Evolutionary conservation across 2,888 invertebrate species (phyloP), one percentile per base, ranked within the genome.

Genomic region (Campoletis raptor): DNA sequence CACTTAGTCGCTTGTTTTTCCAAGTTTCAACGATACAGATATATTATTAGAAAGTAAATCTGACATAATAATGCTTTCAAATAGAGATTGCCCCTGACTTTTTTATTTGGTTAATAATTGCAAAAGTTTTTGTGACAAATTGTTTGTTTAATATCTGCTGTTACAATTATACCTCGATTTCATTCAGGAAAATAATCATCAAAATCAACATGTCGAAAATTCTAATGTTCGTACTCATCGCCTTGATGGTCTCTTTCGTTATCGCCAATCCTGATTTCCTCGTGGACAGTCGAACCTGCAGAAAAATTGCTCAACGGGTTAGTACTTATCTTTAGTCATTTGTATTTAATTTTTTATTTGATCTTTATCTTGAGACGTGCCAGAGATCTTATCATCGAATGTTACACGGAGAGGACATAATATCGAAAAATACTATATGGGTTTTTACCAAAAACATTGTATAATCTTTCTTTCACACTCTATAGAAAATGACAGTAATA

Each of bases 141-240:
- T 24, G 3, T 12, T 3, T 21, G 9, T 37, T 57, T 0, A 45
- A 30, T 30, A 30, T 30, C 30, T 30, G n/a, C n/a, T n/a, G n/a
- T 30, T 30, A 30, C 30, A 30, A 30, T 30, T 30, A 30, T 3
- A 30, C 30, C 30, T 30, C 30, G 30, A 30, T 30, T 2, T 30
- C 3, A 30, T 30, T 40, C 9, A 54, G 6, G 42, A 66, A 54
- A 52, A 57, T 7, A 61, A 7, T n/a, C 3, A 30, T 36, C 57
- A 57, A 40, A 81, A 54, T 45, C 52, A 89, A 88, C 67, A 92
- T 92, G 92, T 83, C 90, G n/a, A 92, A 92, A 82, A 69, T 91
- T 10, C 42, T 91, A 54, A 69, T 92, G 6, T 87, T 89, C 61
- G 45, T 89, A 12, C 77, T 92, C 42, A 40, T 91, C 69, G 89